Evolutionary conservation across 2,888 invertebrate species (phyloP).

Genomic region (Molorchus minor): DNA sequence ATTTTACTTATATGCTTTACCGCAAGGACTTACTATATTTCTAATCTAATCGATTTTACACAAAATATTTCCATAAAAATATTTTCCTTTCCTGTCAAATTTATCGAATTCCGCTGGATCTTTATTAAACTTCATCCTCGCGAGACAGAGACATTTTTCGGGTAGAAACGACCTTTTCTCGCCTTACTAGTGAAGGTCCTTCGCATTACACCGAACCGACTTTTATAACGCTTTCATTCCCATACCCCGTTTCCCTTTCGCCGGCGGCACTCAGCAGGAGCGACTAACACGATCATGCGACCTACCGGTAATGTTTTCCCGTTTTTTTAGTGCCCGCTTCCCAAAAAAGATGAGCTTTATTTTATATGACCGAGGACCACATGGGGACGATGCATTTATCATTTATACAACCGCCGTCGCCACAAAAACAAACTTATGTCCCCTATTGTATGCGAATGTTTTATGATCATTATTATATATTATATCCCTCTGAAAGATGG

Average conservation of each 20-base stretch:
- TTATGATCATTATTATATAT: constrained; percentile 23
- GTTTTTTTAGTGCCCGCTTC: constrained; percentile 57
- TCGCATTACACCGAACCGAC: constrained; percentile 32
- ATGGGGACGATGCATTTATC: constrained; percentile 59
- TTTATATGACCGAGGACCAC: constrained; percentile 58
- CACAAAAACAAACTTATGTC: constrained; percentile 54
- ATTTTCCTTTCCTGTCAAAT: no score
- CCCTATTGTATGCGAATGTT: constrained; percentile 43
- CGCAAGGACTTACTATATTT: no score
- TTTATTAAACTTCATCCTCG: constrained; percentile 22
- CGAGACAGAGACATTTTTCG: no score
- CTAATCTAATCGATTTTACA: no score
- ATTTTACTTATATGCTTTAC: no score
- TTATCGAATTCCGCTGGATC: constrained; percentile 11
- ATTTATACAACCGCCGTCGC: constrained; percentile 47
- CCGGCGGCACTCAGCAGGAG: constrained; percentile 59
- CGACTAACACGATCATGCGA: constrained; percentile 63
- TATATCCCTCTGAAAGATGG: neutral
- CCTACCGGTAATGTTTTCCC: constrained; percentile 64
- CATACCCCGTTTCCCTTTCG: constrained; percentile 42
- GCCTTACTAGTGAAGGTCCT: no score
- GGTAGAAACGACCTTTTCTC: no score
- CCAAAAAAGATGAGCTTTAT: constrained; percentile 55
- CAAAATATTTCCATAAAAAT: no score
- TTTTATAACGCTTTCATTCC: no score